phyloP scores from a whole-genome alignment of 1,140 invertebrate genomes.

The Ostrea edulis region DNA sequence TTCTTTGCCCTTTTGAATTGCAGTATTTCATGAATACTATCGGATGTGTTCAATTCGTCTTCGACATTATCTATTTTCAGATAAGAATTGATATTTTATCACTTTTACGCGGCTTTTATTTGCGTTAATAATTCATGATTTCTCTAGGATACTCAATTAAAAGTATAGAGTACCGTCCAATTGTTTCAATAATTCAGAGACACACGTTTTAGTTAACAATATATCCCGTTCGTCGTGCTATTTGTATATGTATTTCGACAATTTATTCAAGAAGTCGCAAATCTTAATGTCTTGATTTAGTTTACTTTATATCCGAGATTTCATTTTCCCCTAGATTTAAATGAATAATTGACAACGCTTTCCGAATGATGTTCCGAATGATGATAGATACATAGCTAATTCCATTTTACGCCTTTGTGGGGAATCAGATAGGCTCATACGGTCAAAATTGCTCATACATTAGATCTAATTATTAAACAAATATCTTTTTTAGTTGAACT shows the following conservation, averaged over 20 bases:
- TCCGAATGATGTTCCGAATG: background rate
- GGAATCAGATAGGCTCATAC: background rate
- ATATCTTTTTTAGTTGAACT: background rate
- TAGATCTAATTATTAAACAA: constrained; percentile 34
- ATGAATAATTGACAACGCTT: background rate
- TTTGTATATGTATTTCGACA: background rate
- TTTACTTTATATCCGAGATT: constrained; percentile 9
- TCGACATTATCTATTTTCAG: constrained; percentile 21
- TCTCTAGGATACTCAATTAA: background rate
- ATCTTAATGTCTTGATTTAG: background rate
- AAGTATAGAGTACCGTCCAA: background rate
- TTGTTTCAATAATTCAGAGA: constrained; percentile 16
- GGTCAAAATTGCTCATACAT: constrained; percentile 13
- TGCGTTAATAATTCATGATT: constrained; percentile 21
- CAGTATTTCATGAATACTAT: constrained; percentile 2
- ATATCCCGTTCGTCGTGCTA: background rate
- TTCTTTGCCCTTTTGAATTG: constrained; percentile 29
- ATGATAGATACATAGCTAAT: constrained; percentile 7
- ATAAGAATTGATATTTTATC: constrained; percentile 28
- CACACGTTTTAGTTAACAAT: background rate
- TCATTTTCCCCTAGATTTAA: background rate
- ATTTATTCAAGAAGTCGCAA: background rate
- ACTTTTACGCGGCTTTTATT: constrained; percentile 11
- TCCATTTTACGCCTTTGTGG: background rate
- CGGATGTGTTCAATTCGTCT: constrained; percentile 28